Evolutionary conservation across 35 echinoderm and acorn worm genomes (phyloP), one percentile per base, ranked within the genome.

Genomic region (Apostichopus parvimensis): DNA sequence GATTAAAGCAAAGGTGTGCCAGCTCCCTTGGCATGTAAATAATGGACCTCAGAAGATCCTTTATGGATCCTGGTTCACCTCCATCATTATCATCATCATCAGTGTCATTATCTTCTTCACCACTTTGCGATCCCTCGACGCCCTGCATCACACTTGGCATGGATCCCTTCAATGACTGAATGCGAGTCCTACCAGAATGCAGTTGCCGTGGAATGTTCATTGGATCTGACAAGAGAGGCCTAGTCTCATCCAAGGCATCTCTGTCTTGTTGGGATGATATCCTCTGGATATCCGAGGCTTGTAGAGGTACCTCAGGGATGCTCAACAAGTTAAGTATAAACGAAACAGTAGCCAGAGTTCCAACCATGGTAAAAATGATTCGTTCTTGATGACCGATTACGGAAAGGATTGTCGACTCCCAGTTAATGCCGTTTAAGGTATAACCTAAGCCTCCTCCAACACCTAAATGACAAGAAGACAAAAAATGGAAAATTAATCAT

Each of bases 11-110:
- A 0, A 98, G 94, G 80, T 86, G 83, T 1, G 80, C 56, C 13
- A 98, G 20, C 64, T 98, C 96, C 14, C 53, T 87, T 9, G 96
- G 96, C 96, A 98, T 98, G 66, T 98, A 90, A 2, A 95, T 70
- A 54, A 98, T 93, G 8, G 96, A 98, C 52, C 61, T 18, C 9
- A 98, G 64, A 2, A 98, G 92, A 18, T 86, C 82, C 11, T 87
- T 62, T 5, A 91, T 77, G 1, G 96, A 98, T 7, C 90, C 79
- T 4, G 87, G 58, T 45, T 95, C 92, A 18, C 61, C 92, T 10
- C 91, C 45, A 56, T 88, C 24, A 17, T n/a, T n/a, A n/a, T 4
- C 24, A 10, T 25, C 45, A 56, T 88, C 28, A 24, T 87, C 85
- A 7, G 5, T 71, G 25, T 62, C 17, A 45, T 45, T 45, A 21